A percentile compares a stretch with the other conserved stretches of the same genome.
Evolutionary conservation across 2,113 vertebrate species (phyloP).

Genomic region (Trematocara zebra): DNA sequence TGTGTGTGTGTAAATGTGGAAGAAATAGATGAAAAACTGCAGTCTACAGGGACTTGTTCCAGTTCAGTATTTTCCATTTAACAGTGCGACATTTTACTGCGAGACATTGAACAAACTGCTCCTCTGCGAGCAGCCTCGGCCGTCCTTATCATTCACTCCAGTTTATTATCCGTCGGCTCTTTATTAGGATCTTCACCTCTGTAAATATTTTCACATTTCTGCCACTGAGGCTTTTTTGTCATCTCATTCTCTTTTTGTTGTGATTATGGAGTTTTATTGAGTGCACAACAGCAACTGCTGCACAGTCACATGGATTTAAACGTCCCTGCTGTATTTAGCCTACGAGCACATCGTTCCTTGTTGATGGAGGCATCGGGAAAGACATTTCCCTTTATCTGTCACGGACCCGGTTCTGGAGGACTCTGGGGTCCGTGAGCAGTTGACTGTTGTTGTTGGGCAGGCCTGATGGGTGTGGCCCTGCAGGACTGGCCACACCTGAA

Average conservation of each 20-base stretch:
- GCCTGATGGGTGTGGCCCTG: too few species aligned
- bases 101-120: constrained; percentile 14
- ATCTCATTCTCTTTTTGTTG: background rate
- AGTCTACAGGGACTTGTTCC: constrained; percentile 32
- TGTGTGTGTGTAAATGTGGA: background rate
- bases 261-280: background rate
- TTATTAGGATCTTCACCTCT: background rate
- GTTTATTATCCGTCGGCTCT: background rate
- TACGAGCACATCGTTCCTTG: background rate
- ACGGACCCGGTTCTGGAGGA: too few species aligned
- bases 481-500: too few species aligned
- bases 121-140: background rate
- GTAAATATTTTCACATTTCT: constrained; percentile 1
- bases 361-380: background rate
- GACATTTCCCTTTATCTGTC: background rate
- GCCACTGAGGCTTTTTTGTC: background rate
- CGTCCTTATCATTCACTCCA: background rate
- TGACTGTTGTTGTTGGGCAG: too few species aligned
- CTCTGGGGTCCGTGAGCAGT: too few species aligned
- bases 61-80: constrained; percentile 40
- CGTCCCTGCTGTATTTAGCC: background rate
- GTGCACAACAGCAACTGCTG: background rate
- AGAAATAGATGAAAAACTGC: background rate
- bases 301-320: background rate
- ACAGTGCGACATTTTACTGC: constrained; percentile 19